Conservation (phyloP, 1,140 invertebrate genomes). For the Pseudomyrmex sp. region DNA sequence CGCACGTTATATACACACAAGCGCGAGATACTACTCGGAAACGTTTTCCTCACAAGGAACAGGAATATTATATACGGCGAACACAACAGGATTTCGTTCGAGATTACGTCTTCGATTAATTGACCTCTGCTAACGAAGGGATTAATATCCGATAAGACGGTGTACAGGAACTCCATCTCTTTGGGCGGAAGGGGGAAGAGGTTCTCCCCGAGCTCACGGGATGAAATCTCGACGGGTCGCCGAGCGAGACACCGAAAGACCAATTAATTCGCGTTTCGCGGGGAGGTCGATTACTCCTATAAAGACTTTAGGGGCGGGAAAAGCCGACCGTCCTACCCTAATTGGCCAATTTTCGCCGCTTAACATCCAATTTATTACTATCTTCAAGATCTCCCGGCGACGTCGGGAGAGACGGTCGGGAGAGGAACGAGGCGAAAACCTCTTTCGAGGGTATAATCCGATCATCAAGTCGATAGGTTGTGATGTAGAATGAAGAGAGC, state of each 20-base stretch:
- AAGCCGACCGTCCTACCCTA: conserved; percentile 76
- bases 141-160: conserved; percentile 62
- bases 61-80: conserved; percentile 38
- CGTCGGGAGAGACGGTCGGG: conserved; percentile 44
- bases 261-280: conserved; percentile 77
- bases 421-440: conserved; percentile 68
- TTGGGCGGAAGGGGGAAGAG: not conserved
- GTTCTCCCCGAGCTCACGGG: not conserved
- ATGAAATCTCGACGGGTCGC: conserved; percentile 51
- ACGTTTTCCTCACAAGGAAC: not conserved
- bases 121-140: conserved; percentile 62
- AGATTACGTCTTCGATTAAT: conserved; percentile 59
- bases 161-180: conserved; percentile 30
- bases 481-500: conserved; percentile 52
- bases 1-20: conserved; percentile 32
- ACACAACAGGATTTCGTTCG: conserved; percentile 43
- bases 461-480: conserved; percentile 72
- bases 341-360: conserved; percentile 82
- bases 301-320: conserved; percentile 76
- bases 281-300: conserved; percentile 76
- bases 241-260: conserved; percentile 66
- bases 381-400: conserved; percentile 68
- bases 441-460: conserved; percentile 72
- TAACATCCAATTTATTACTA: conserved; percentile 82
- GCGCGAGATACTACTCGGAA: conserved; percentile 13